These are phyloP conservation scores for Mus caroli DNA, from an alignment of 2,797 vertebrate species.

Conservation along the genomic window DNA sequence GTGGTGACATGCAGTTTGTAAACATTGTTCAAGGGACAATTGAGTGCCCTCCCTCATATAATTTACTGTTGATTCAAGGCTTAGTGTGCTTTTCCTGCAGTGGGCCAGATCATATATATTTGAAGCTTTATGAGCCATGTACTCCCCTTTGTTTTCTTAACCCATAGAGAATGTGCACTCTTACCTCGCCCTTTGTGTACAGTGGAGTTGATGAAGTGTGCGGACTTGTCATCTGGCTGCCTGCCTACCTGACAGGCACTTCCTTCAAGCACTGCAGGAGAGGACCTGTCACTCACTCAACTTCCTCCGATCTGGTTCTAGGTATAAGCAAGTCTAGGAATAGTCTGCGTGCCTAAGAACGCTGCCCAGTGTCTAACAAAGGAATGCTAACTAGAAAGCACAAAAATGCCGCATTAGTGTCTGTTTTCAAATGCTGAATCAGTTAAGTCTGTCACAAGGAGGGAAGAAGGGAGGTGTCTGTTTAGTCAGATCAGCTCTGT, in stretches of 20 bases:
- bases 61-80: not conserved
- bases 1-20: not conserved
- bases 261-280: not conserved
- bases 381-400: not conserved
- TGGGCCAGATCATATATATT: not conserved
- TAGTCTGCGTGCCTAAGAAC: not conserved
- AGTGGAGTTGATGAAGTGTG: not conserved
- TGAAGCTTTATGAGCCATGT: not conserved
- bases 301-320: not conserved
- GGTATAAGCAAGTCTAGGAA: not conserved
- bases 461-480: not conserved
- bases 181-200: not conserved
- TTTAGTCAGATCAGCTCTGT: not conserved
- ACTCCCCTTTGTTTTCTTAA: slow-evolving; percentile 10
- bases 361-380: not conserved
- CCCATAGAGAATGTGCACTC: not conserved
- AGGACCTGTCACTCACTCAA: not conserved
- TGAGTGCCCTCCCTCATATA: not conserved
- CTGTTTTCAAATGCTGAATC: not conserved
- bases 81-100: not conserved
- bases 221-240: not conserved
- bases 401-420: not conserved
- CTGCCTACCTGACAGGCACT: not conserved
- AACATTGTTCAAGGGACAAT: not conserved
- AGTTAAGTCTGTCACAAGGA: not conserved